Conservation (phyloP, 1,140 invertebrate genomes). For the Ceratina australensis region DNA sequence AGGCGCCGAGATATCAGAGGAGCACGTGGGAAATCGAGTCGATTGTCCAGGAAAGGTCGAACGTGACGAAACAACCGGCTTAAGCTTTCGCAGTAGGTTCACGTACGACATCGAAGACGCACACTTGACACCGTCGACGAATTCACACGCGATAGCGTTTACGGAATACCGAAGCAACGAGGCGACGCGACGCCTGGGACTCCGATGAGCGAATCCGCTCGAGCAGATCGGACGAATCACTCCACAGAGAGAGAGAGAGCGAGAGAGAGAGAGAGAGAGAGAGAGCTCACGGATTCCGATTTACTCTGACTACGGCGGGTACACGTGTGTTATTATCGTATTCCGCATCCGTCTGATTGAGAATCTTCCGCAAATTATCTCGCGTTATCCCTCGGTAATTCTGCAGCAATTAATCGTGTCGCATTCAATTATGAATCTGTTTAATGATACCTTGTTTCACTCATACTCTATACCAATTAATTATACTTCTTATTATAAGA, state of each 20-base stretch:
- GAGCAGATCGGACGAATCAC: conserved; percentile 25
- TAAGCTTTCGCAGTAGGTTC: conserved; percentile 20
- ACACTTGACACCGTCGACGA: conserved; percentile 50
- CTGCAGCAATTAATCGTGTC: too few species aligned
- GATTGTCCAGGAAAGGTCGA: conserved; percentile 50
- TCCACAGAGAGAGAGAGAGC: conserved; percentile 19
- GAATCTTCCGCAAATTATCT: too few species aligned
- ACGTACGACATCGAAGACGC: conserved; percentile 35
- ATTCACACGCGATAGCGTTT: conserved; percentile 29
- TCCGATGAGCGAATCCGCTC: not conserved
- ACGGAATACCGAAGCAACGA: conserved; percentile 2
- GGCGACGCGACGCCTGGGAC: not conserved
- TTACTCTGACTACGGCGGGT: not conserved
- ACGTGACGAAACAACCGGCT: conserved; percentile 48
- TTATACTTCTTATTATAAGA: too few species aligned
- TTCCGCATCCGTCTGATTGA: too few species aligned
- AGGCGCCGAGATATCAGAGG: too few species aligned
- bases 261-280: too few species aligned
- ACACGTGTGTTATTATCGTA: too few species aligned
- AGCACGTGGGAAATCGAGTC: conserved; percentile 15
- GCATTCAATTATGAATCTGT: too few species aligned
- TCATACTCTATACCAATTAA: too few species aligned
- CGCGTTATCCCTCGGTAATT: too few species aligned
- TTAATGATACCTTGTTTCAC: too few species aligned
- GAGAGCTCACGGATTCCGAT: conserved; percentile 6